Evolutionary conservation across 2,113 vertebrate genomes (phyloP), one percentile per base, ranked within the genome.

Genomic region (Campylomormyrus numenius): DNA sequence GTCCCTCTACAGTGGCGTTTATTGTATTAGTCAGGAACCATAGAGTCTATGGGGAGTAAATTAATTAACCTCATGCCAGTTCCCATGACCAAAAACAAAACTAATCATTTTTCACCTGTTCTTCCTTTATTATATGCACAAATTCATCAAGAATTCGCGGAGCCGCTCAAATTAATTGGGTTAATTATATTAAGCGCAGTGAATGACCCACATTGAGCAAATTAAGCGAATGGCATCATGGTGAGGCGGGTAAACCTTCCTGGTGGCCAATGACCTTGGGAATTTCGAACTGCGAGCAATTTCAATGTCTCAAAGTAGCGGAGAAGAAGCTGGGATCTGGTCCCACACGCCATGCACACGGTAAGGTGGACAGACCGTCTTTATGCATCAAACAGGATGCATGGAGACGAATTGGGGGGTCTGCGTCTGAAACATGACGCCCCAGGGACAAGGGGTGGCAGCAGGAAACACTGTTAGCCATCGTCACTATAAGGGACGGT

Each of bases 61-160:
- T 35, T 13, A 35, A 87, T 53, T 53, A 87, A 87, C 48, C 50
- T 35, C 21, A 17, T n/a, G 85, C n/a, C 13, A 87, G 27, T 87
- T 87, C 45, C 46, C 49, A 49, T 87, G 46, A 87, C 24, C 27
- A 53, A 15, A 85, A 27, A 87, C 85, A 87, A 87, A 87, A 53
- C 46, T 50, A 52, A 87, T 87, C 21, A 31, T 53, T 53, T 87
- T 87, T 87, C 85, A 45, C 83, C 83, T 87, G 31, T 87, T 87
- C n/a, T 86, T 87, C 50, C 24, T 39, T 87, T 5, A 35, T 53
- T 56, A 85, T 21, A 42, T 24, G 39, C 85, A 53, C 85, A 35
- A 31, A 53, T 53, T 87, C 49, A 87, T 13, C 49, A 85, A n/a
- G 24, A 85, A 56, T 19, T 53, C 5, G 21, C 0, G 1, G 27